Evolutionary conservation across 1,140 invertebrate species (phyloP), one percentile per base, ranked within the genome.

Genomic region (Heliconius eleuchia): DNA sequence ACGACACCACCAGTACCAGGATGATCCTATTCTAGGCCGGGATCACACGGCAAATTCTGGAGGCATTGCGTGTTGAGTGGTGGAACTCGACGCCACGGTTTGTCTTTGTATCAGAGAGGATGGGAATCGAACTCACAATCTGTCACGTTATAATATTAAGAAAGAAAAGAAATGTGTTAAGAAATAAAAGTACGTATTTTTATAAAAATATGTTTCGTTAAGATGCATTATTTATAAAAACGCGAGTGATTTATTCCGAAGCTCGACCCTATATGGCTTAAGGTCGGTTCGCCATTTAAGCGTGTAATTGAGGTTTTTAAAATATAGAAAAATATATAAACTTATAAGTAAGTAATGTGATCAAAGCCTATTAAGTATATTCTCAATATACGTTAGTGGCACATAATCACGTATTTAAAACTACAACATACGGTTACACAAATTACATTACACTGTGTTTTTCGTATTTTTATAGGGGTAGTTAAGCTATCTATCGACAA

Each of bases 251-350:
- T 82, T 66, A 79, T 79, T 42, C 27, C 73, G 3, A 71, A 39
- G 46, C 60, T 39, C 70, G 52, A 46, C 42, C 42, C 13, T 46
- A 74, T 50, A 74, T 4, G 37, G 71, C 39, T 78, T 79, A 74
- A 79, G 78, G 78, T 71, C 73, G 50, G 74, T 74, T 74, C 75
- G 52, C 78, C 72, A 78, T 78, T 71, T 79, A 74, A 74, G 78
- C 78, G 78, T 76, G 79, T 80, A 83, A 83, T 79, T 85, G 80
- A 81, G 81, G 84, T 84, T 85, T 84, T 82, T 66, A 80, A 78
- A 71, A 5, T 82, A 74, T 46, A 66, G 42, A n/a, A 18, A 60
- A 19, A 42, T 66, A 60, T 39, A 39, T 60, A 9, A 37, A 30
- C 27, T 27, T 9, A 75, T 75, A 75, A 75, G 18, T 42, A 16